phyloP scores from a whole-genome alignment of 2,113 vertebrate species.

The Antennarius striatus region DNA sequence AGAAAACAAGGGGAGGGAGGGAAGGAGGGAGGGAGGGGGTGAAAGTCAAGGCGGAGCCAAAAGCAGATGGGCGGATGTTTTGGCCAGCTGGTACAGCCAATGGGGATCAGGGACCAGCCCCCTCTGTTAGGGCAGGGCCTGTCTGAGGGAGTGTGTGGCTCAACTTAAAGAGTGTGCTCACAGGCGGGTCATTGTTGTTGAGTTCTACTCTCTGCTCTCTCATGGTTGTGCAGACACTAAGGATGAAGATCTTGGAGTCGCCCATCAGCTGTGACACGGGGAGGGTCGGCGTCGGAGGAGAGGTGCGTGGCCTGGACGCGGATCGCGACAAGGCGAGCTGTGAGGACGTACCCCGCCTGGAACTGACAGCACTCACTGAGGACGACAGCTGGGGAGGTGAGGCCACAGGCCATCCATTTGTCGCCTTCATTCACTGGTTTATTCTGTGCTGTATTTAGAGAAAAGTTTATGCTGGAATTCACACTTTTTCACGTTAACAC shows the following conservation, averaged over 20 bases:
- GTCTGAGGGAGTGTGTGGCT: slow-evolving; percentile 52
- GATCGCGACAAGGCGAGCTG: slow-evolving; percentile 75
- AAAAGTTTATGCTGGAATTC: background rate
- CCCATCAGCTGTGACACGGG: slow-evolving; percentile 80
- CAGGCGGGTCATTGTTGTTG: slow-evolving; percentile 50
- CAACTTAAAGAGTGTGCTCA: slow-evolving; percentile 76
- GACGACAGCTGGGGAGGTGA: slow-evolving; percentile 93
- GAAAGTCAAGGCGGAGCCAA: slow-evolving; percentile 35
- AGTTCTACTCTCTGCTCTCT: slow-evolving; percentile 55
- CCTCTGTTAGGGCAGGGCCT: slow-evolving; percentile 64
- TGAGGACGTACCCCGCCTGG: slow-evolving; percentile 87
- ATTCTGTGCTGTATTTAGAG: background rate
- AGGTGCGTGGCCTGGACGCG: slow-evolving; percentile 64
- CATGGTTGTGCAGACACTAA: slow-evolving; percentile 82
- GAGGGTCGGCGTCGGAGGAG: slow-evolving; percentile 72
- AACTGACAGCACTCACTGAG: slow-evolving; percentile 86
- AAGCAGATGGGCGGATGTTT: slow-evolving; percentile 78
- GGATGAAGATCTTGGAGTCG: slow-evolving; percentile 97
- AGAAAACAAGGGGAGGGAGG: slow-evolving; percentile 5
- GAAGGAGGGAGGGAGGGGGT: slow-evolving; percentile 26
- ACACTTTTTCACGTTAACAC: background rate
- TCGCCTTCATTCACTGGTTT: background rate
- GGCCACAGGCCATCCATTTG: slow-evolving; percentile 13
- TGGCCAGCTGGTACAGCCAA: slow-evolving; percentile 67
- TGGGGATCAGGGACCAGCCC: slow-evolving; percentile 56